Evolutionary conservation across 2,113 vertebrate species (phyloP), one percentile per base, ranked within the genome.

Genomic region (Muscicapa adusta): DNA sequence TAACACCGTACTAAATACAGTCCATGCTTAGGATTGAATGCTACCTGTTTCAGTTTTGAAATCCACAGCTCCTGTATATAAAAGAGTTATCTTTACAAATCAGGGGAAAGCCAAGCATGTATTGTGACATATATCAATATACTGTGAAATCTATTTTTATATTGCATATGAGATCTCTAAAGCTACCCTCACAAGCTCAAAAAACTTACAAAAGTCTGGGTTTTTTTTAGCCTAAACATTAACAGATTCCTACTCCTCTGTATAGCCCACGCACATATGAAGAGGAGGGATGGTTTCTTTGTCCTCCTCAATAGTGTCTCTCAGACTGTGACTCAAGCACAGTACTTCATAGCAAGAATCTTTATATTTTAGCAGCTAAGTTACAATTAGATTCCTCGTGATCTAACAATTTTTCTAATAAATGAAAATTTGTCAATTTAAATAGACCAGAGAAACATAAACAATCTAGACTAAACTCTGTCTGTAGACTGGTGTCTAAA

Each of bases 251-350:
- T 76, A 22, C 4, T 26, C 1, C 16, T 66, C 25, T 73, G 4
- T n/a, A 24, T 6, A 5, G 4, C 2, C 34, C 67, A 14, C 24
- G 7, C 7, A 18, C 1, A 1, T 18, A n/a, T 9, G 19, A 75
- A 54, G 18, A 92, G 7, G 5, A 60, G 3, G 5, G 75, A 63
- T 28, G 5, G 0, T 36, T 93, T 93, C 8, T 14, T 58, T 85
- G 12, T 61, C 6, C 9, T 87, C 15, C 18, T 66, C 51, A 68
- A 68, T 36, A 6, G 0, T 53, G 11, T 57, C 6, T 48, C 47
- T 48, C 4, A 33, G 10, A 23, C 18, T 17, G 7, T 50, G 12
- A 8, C 4, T 79, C 18, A 53, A 75, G 17, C 18, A 20, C 13
- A 24, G 3, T 18, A 34, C 4, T 34, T 71, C 6, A 28, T 3